Evolutionary conservation across 2,797 vertebrate genomes (phyloP).

Genomic region (Nyctalus aviator): DNA sequence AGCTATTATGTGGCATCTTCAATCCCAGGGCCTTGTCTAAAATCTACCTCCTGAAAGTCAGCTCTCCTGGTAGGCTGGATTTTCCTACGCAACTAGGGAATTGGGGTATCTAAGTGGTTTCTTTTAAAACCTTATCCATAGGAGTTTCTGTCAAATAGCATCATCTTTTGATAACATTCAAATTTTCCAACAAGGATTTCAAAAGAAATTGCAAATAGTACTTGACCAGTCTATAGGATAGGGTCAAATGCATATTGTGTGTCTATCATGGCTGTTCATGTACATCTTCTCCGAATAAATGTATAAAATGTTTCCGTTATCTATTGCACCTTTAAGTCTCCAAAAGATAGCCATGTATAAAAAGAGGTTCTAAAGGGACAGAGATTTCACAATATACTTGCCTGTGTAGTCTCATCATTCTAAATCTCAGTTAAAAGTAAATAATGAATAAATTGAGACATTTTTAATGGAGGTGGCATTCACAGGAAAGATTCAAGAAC

Average conservation of each 20-base stretch:
- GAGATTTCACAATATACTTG: conserved; percentile 29
- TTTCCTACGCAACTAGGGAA: background rate
- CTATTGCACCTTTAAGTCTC: conserved; percentile 21
- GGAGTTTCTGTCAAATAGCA: conserved; percentile 35
- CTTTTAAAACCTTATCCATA: background rate
- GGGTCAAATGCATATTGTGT: background rate
- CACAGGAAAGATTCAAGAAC: conserved; percentile 9
- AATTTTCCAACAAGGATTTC: conserved; percentile 51
- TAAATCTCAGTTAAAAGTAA: conserved; percentile 17
- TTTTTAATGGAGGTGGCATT: background rate
- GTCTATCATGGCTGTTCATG: background rate
- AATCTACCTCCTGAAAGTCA: background rate
- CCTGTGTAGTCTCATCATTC: conserved; percentile 12
- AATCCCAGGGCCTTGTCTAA: background rate
- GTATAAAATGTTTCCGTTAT: conserved; percentile 40
- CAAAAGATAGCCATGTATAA: conserved; percentile 26
- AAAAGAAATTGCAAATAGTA: conserved; percentile 48
- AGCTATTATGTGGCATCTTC: background rate
- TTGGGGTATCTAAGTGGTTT: background rate
- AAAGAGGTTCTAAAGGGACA: conserved; percentile 25
- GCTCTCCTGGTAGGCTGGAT: background rate
- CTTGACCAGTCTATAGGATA: conserved; percentile 43
- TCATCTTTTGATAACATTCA: conserved; percentile 20
- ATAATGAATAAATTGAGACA: background rate
- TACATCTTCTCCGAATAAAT: conserved; percentile 42